Base-by-base conservation (phyloP, 92 coral and sea anemone species). In the Palythoa heliodiscus region DNA sequence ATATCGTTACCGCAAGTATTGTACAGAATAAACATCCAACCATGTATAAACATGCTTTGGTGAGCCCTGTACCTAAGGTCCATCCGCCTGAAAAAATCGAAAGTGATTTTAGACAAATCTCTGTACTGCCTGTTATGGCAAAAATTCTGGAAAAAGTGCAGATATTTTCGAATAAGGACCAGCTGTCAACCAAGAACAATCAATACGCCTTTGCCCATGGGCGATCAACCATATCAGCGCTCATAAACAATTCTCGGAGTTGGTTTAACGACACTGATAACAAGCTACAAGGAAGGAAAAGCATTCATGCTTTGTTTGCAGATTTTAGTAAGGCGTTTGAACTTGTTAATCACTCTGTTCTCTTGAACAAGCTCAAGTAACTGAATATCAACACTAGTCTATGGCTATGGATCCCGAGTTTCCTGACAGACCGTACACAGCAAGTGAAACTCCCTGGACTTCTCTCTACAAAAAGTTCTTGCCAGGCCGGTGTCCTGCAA, bases 281-380 rank as follows among this genome's bases (percentile, higher is more conserved):
- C 35, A 29, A 29, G 35, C 35, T 29, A 29, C 35, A 29, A 0
- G 35, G 35, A 29, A 29, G 35, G 35, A 29, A 29, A 29, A 29
- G 35, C 35, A 29, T 29, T 29, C 35, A 29, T 29, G 35, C 35
- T 38, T 60, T 78, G 68, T 78, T 78, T 78, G 40, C 84, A 12
- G 88, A 89, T 68, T 89, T 89, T 35, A 77, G 88, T 11, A 89
- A 89, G 81, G 92, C 92, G 13, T 89, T 89, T 53, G 86, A 89
- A 12, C 75, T 89, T 11, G 92, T 89, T 11, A 83, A 89, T 52
- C 92, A 89, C 24, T 77, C 74, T 6, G 50, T 78, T 17, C 60
- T 89, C 48, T 35, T 86, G 69, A 67, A 67, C 47, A 86, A 82
- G 78, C 87, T 90, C 70, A 87, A 84, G 67, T 70, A n/a, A 0